phyloP scores from a whole-genome alignment of 2,113 vertebrate species.

The Sclerurus mexicanus region DNA sequence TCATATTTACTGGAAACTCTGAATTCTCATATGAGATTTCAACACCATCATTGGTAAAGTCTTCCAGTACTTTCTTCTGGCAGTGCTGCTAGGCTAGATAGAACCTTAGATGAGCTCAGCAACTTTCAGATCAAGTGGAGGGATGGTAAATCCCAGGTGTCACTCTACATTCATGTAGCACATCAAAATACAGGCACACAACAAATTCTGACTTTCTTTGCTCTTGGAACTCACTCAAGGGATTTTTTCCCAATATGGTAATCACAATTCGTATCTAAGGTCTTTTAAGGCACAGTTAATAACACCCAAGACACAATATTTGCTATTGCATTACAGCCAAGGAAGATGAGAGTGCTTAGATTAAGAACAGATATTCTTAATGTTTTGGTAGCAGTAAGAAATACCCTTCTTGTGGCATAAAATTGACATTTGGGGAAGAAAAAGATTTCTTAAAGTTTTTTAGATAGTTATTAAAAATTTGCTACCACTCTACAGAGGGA shows the following conservation, averaged over 20 bases:
- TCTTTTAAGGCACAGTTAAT: not conserved
- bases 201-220: not conserved
- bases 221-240: not conserved
- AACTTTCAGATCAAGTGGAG: not conserved
- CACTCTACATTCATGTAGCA: not conserved
- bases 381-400: not conserved
- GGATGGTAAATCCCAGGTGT: not conserved
- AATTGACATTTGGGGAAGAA: not conserved
- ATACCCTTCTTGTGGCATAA: not conserved
- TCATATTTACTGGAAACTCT: not conserved
- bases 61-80: not conserved
- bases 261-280: not conserved
- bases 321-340: not conserved
- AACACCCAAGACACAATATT: not conserved
- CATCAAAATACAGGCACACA: not conserved
- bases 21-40: not conserved
- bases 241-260: not conserved
- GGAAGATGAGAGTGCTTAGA: not conserved
- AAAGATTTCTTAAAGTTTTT: not conserved
- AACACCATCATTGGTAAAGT: not conserved
- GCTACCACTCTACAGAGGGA: not conserved
- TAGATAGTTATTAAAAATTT: not conserved
- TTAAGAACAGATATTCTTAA: not conserved
- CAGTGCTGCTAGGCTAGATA: not conserved
- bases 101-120: not conserved